Percentiles rank a stretch among this genome's conserved stretches.
phyloP scores from a whole-genome alignment of 2,797 vertebrate species.

The Salmo trutta region DNA sequence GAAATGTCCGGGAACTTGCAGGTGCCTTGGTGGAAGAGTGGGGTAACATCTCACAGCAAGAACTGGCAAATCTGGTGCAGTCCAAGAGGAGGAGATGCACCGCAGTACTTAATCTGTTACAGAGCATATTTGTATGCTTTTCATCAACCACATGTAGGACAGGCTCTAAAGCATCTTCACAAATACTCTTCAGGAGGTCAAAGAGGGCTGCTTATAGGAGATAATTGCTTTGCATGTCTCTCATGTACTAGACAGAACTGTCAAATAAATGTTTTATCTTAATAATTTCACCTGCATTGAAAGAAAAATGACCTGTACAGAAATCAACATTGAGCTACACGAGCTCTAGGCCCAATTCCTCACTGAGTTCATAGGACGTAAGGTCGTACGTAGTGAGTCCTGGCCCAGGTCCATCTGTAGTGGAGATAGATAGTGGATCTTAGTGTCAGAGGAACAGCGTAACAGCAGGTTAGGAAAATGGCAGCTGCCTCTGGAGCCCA shows the following conservation, averaged over 20 bases:
- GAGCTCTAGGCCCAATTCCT: neutral
- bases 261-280: neutral
- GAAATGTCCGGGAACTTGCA: no score
- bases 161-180: neutral
- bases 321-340: neutral
- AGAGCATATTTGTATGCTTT: neutral
- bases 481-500: neutral
- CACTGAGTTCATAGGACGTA: neutral
- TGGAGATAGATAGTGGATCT: neutral
- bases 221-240: neutral
- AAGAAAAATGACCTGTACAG: neutral
- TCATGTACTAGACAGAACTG: neutral
- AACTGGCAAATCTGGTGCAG: no score
- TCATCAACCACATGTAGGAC: neutral
- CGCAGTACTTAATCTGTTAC: neutral
- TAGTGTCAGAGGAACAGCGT: neutral
- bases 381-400: neutral
- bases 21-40: no score
- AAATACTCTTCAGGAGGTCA: neutral
- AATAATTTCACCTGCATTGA: neutral
- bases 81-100: no score
- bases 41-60: no score
- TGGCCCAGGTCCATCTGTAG: neutral
- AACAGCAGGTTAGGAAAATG: conserved; percentile 17
- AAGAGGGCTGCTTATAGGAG: neutral